Evolutionary conservation across 2,797 vertebrate species (phyloP), one percentile per base, ranked within the genome.

Genomic region (Lindbergichthys nudifrons): DNA sequence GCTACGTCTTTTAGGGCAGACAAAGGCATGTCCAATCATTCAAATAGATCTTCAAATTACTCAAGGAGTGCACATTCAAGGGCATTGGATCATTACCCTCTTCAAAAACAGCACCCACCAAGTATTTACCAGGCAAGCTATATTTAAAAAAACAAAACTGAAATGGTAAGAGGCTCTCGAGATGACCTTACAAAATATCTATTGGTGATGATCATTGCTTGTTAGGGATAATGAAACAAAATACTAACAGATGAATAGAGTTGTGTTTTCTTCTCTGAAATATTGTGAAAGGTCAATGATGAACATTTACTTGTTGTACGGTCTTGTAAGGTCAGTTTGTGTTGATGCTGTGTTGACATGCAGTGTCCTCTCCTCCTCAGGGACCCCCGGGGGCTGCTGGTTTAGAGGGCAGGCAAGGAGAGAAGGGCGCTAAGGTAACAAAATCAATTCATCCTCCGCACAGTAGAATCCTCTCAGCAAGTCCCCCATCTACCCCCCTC

Each of bases 381-480:
- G 98, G 98, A 84, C 96, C 97, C 81, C 96, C 95, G 10, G 98
- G 98, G 81, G 88, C 95, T 61, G 84, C 94, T 0, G 98, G 98
- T 71, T 75, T 97, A 75, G 98, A 99, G 92, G 98, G 98, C 91
- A 96, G 97, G 77, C 97, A 98, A 94, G 98, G 98, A 76, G 98
- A 99, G 94, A 99, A 99, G 90, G 98, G 98, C 51, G 96, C 97
- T 67, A 99, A 99, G 98, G 98, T 99, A 95, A 93, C 59, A 54
- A 79, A 92, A 90, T 85, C 83, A 78, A 81, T 89, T 70, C 76
- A 70, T 75, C 79, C 66, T 65, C 58, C 9, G 5, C 70, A 60
- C 69, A 80, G 69, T 56, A 66, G 58, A 82, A 79, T 81, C n/a
- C 0, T 57, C 68, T 85, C 75, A 87, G 78, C 82, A 66, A 58